Evolutionary conservation across 2,113 vertebrate genomes (phyloP), one percentile per base, ranked within the genome.

Genomic region (Phylloscopus whistleri): DNA sequence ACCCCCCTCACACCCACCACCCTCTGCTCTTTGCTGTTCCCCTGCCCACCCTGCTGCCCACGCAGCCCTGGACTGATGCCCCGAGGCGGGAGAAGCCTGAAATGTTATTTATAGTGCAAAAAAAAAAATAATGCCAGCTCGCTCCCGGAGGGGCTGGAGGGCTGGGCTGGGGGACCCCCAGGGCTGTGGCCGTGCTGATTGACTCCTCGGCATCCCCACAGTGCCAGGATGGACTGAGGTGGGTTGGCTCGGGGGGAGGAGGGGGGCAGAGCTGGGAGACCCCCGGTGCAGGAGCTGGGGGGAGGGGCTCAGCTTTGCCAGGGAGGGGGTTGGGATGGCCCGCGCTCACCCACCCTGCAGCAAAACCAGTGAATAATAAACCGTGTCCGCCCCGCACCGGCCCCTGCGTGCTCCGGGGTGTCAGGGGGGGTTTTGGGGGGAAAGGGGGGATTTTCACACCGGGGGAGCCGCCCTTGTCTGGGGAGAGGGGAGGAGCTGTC

Each of bases 111-210:
- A 67, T 58, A 82, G 60, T 16, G 69, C 59, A 10, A 56, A 41
- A 41, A 41, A 41, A 41, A 41, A 41, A 41, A 85, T n/a, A n/a
- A 60, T 9, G 11, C 15, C 76, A 23, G 33, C 51, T 31, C 24
- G 1, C 4, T 27, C 21, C 23, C 0, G 0, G 2, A 14, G 8
- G 27, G 39, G 24, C 30, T 41, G 55, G 44, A 30, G 64, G 41
- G 44, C 12, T 37, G 68, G 33, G 33, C 16, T 52, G 55, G 43
- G 41, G 28, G 22, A 9, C 24, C 31, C 49, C 33, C 11, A 21
- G 16, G 31, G 53, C 16, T 35, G 48, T 7, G 41, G 9, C 6
- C 24, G 39, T 41, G 67, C 26, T 35, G 3, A 27, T 8, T 3
- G 11, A 16, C 59, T 82, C 48, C 64, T 52, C 33, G 80, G 43